These are phyloP conservation scores for Crocuta crocuta DNA, from an alignment of 2,113 vertebrate genomes.

Conservation along the genomic window DNA sequence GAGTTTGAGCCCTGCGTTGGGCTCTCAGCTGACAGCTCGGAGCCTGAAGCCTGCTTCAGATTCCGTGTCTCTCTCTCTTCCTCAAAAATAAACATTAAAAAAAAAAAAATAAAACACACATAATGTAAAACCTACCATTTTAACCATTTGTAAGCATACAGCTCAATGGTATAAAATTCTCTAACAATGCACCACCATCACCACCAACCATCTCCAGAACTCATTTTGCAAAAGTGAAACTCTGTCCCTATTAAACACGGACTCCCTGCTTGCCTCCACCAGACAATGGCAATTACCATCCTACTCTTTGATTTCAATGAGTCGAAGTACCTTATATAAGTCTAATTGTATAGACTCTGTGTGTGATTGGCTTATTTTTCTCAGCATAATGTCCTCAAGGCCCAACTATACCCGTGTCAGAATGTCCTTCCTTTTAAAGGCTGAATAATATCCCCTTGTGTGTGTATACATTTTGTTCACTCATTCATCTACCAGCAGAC, in stretches of 20 bases:
- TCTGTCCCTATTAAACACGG: neutral
- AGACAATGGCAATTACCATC: too few relatives aligned
- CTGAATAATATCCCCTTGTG: too few relatives aligned
- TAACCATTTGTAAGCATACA: neutral
- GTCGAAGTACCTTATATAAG: neutral
- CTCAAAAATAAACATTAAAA: neutral
- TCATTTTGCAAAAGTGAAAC: neutral
- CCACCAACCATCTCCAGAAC: neutral
- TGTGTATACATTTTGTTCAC: rapidly evolving
- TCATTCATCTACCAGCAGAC: rapidly evolving
- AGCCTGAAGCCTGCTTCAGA: too few relatives aligned
- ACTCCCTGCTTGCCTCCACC: neutral
- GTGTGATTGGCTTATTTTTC: neutral
- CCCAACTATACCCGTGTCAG: neutral
- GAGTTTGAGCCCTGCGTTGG: too few relatives aligned
- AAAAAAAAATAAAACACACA: neutral
- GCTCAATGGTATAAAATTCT: neutral
- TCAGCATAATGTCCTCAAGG: neutral
- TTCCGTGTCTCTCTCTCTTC: too few relatives aligned
- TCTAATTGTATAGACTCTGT: neutral
- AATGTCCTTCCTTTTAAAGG: neutral
- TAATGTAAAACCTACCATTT: neutral
- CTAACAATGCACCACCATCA: rapidly evolving
- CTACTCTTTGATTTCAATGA: too few relatives aligned
- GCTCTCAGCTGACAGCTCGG: too few relatives aligned